These are phyloP conservation scores for Pituophis catenifer DNA, from an alignment of 2,113 vertebrate genomes.

Conservation along the genomic window DNA sequence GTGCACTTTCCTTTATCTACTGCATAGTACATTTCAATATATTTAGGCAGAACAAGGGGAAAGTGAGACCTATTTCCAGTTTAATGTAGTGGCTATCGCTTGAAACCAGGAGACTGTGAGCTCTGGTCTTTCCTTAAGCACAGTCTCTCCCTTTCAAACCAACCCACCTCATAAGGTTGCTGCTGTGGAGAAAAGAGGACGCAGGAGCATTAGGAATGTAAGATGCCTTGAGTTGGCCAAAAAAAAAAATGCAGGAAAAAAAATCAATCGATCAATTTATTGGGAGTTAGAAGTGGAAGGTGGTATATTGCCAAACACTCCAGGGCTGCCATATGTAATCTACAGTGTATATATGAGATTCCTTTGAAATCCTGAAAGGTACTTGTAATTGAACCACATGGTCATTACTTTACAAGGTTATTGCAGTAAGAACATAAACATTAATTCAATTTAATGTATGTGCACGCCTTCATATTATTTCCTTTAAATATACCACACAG, in stretches of 20 bases:
- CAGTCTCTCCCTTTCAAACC: neutral
- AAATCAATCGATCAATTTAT: neutral
- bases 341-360: neutral
- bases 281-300: neutral
- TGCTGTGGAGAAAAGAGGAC: neutral
- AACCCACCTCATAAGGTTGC: neutral
- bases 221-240: neutral
- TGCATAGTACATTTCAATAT: neutral
- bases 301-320: neutral
- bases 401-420: neutral
- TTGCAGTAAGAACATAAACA: neutral
- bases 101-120: neutral
- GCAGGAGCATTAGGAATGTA: neutral
- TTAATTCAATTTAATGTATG: neutral
- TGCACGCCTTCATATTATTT: neutral
- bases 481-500: neutral
- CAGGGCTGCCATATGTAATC: neutral
- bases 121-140: neutral
- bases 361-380: neutral
- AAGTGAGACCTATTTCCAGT: neutral
- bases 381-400: neutral
- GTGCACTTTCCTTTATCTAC: neutral
- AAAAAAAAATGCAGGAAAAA: neutral
- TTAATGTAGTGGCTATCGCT: neutral
- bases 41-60: neutral